Conservation (phyloP, 2,797 vertebrate species). For the Alca torda region DNA sequence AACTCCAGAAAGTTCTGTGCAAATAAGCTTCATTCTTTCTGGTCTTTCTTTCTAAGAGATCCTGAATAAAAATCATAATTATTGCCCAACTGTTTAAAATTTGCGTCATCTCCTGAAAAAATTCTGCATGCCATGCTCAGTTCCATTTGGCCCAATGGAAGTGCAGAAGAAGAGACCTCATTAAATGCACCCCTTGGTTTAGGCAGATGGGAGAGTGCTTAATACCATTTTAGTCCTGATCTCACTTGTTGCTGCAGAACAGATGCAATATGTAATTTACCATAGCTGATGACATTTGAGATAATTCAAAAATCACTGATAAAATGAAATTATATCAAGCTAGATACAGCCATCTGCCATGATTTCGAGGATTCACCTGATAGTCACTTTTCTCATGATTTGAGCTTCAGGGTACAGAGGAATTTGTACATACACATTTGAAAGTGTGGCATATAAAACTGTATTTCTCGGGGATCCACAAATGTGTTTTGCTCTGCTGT, state of each 20-base stretch:
- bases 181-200: conserved; percentile 9
- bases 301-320: conserved; percentile 43
- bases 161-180: neutral
- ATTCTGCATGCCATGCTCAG: neutral
- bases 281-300: conserved; percentile 33
- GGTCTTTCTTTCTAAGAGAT: neutral
- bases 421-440: neutral
- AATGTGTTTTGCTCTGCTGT: neutral
- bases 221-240: conserved; percentile 4
- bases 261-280: conserved; percentile 50
- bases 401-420: neutral
- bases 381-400: neutral
- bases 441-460: neutral
- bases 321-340: conserved; percentile 34
- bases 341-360: conserved; percentile 17
- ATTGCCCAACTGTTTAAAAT: neutral
- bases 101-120: neutral
- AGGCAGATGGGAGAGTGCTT: conserved; percentile 25
- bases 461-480: neutral
- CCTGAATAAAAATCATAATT: neutral
- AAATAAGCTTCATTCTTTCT: neutral
- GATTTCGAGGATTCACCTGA: conserved; percentile 4
- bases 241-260: conserved; percentile 19
- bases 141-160: neutral
- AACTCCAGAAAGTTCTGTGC: neutral